Conservation (phyloP, 2,797 vertebrate species). For the Diglossa cyanea region DNA sequence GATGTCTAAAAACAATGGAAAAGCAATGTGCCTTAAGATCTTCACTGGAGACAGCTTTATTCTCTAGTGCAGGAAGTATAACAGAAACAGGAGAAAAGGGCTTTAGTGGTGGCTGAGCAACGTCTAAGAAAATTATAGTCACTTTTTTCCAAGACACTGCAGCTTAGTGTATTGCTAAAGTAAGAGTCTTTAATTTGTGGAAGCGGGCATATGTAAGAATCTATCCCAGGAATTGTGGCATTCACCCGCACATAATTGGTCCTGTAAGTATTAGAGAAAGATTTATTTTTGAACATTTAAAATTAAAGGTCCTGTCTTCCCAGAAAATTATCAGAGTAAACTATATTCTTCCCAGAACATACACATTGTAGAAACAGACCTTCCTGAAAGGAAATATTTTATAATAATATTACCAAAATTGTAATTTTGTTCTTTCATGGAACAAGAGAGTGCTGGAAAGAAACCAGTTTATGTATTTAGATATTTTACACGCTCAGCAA, state of each 20-base stretch:
- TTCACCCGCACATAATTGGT: neutral
- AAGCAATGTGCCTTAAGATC: neutral
- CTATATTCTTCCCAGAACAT: slow-evolving; percentile 47
- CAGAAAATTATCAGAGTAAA: slow-evolving; percentile 56
- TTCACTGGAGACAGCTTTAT: neutral
- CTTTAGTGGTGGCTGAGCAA: neutral
- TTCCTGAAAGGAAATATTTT: slow-evolving; percentile 60
- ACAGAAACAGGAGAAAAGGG: neutral
- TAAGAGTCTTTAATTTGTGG: slow-evolving; percentile 17
- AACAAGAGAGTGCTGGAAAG: slow-evolving; percentile 18
- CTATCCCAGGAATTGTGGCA: neutral
- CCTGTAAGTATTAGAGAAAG: neutral
- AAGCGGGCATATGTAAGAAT: neutral
- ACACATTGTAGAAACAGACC: neutral
- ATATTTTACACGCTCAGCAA: neutral
- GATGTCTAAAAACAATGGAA: neutral
- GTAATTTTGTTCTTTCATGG: slow-evolving; percentile 7
- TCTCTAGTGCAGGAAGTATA: neutral
- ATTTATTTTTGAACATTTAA: slow-evolving; percentile 6
- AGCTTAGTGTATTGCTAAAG: neutral
- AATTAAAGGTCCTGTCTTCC: slow-evolving; percentile 25
- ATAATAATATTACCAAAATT: slow-evolving; percentile 45
- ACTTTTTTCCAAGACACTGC: neutral
- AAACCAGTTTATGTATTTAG: neutral
- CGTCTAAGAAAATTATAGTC: neutral